phyloP scores from a whole-genome alignment of 2,888 invertebrate species.

The Aradus depressus region DNA sequence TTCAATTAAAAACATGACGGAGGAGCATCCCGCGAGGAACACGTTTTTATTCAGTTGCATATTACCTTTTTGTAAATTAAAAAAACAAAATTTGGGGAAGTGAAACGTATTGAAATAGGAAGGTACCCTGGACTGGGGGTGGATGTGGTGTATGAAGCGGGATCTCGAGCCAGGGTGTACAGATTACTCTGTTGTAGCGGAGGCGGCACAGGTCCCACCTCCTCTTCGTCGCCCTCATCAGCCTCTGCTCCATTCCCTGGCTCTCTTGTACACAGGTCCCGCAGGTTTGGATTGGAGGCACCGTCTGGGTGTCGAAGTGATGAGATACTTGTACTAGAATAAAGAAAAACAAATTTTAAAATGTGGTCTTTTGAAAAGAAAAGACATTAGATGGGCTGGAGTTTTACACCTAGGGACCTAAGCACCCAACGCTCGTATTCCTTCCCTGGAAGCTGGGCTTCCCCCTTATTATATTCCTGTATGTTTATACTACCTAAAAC shows the following conservation, averaged over 20 bases:
- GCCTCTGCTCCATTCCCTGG: conserved; percentile 29
- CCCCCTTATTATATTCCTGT: no score
- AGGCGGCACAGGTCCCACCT: conserved; percentile 30
- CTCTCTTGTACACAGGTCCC: conserved; percentile 43
- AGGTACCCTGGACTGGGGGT: neutral
- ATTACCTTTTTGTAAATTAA: no score
- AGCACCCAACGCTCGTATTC: no score
- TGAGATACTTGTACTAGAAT: conserved; percentile 27
- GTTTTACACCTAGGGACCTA: no score
- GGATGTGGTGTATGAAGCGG: neutral
- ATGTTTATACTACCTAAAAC: no score
- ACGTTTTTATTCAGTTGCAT: no score
- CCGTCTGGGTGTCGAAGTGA: conserved; percentile 75
- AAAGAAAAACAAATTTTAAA: no score
- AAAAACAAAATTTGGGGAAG: neutral
- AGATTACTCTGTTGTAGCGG: conserved; percentile 27
- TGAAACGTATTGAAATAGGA: neutral
- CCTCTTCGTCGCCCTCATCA: conserved; percentile 26
- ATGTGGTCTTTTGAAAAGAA: no score
- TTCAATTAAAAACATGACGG: no score
- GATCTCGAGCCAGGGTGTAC: conserved; percentile 18
- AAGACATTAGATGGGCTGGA: no score
- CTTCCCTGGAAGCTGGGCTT: no score
- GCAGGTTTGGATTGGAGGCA: conserved; percentile 82
- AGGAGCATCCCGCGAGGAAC: no score